Evolutionary conservation across 2,113 vertebrate species (phyloP).

Genomic region (Calidris pygmaea): DNA sequence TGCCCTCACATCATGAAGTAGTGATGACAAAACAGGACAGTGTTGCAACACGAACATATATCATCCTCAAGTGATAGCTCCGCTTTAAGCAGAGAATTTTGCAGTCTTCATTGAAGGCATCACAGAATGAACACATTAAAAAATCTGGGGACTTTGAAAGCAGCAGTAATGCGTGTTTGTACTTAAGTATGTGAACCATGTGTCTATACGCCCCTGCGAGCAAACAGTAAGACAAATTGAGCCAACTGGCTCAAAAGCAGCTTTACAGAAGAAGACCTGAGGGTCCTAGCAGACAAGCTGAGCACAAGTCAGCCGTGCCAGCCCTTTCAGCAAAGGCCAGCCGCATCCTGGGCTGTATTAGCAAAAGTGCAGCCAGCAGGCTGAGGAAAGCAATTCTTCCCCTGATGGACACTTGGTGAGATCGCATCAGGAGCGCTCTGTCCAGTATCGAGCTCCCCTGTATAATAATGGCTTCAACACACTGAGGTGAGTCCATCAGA

Average conservation of each 20-base stretch:
- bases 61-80: not conserved
- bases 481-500: not conserved
- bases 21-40: not conserved
- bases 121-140: not conserved
- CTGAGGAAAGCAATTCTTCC: not conserved
- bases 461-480: not conserved
- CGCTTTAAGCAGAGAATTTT: not conserved
- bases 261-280: not conserved
- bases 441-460: not conserved
- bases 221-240: not conserved
- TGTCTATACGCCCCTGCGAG: not conserved
- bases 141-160: not conserved
- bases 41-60: not conserved
- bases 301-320: not conserved
- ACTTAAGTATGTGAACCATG: not conserved
- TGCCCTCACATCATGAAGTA: not conserved
- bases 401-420: not conserved
- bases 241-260: not conserved
- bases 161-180: not conserved
- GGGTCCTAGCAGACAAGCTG: rapidly evolving
- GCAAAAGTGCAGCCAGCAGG: not conserved
- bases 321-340: not conserved
- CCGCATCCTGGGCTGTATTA: not conserved
- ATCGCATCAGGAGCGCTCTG: not conserved
- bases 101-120: not conserved